A percentile compares a stretch with the other conserved stretches of the same genome.
These are phyloP conservation scores for Lepidonotus clava DNA, from an alignment of 2,888 invertebrate genomes.

Conservation along the genomic window DNA sequence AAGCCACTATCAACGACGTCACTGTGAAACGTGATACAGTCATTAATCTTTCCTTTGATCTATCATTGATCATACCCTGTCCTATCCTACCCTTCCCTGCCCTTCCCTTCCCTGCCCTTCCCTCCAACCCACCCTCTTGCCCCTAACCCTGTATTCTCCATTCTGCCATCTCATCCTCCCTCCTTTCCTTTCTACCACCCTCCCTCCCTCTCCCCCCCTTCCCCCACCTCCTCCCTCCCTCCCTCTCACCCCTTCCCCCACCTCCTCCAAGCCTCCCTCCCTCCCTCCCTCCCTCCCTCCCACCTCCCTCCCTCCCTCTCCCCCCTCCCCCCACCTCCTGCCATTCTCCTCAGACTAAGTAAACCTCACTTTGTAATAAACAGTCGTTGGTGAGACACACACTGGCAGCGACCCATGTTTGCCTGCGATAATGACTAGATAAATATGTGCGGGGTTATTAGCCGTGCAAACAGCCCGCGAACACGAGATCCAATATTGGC, in stretches of 20 bases:
- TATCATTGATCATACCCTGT: no score
- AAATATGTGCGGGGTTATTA: slow-evolving; percentile 52
- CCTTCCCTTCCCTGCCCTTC: background rate
- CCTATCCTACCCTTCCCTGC: background rate
- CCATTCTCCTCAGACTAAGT: background rate
- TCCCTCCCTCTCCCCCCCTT: background rate
- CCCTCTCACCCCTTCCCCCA: background rate
- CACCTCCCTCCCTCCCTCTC: background rate
- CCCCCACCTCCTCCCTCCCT: background rate
- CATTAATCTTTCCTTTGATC: no score
- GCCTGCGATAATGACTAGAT: slow-evolving; percentile 53
- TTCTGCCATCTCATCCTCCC: background rate
- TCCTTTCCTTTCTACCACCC: background rate
- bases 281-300: background rate
- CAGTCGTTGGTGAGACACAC: slow-evolving; percentile 4
- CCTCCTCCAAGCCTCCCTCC: background rate
- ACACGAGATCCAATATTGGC: slow-evolving; percentile 22
- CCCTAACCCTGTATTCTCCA: background rate
- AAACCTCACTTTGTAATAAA: slow-evolving; percentile 55
- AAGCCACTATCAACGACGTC: no score
- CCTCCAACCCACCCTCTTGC: background rate
- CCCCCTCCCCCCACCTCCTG: background rate
- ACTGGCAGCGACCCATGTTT: slow-evolving; percentile 37
- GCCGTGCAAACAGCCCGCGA: slow-evolving; percentile 12
- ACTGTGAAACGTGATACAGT: no score